Evolutionary conservation across 2,888 invertebrate species (phyloP), one percentile per base, ranked within the genome.

Genomic region (Bombyx huttoni): DNA sequence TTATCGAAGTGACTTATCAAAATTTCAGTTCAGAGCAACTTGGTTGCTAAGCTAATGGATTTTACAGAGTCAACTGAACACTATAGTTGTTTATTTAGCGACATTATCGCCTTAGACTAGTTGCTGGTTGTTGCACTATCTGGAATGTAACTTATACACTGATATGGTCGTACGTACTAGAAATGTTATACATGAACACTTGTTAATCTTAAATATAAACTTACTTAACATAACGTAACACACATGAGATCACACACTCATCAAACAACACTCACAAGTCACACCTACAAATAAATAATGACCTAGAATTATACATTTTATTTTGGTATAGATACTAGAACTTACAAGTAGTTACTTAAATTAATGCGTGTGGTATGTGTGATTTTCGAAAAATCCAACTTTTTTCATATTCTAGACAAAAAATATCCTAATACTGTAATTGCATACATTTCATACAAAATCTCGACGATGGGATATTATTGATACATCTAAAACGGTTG

Each of bases 241-340:
- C 62, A 66, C 73, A 77, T 84, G 86, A 86, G 83, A 87, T 87
- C 84, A 76, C 81, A 24, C 24, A 81, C 81, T 73, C 78, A 79
- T 77, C 73, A 78, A 60, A 77, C 70, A 74, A 64, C 76, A 78
- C 72, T 75, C 70, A 55, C 74, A 73, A 75, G 70, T 75, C 73
- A 70, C 67, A 75, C 60, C 67, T 73, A 72, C 71, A 76, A 87
- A 87, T 87, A 88, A 88, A 86, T 86, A 85, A 82, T 83, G 78
- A 75, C 73, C 79, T 83, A 82, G 75, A 79, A 75, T 40, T 73
- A 74, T 76, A 81, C 65, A 73, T 75, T 76, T 60, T 75, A 81
- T 81, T 87, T 87, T 85, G 84, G 84, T 81, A 81, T 81, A 76
- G 79, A 75, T 77, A 82, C 81, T 84, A 83, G 76, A 81, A 69